Percentiles rank a stretch among this genome's conserved stretches.
Evolutionary conservation across 1,140 invertebrate species (phyloP).

Genomic region (Anastrepha ludens): DNA sequence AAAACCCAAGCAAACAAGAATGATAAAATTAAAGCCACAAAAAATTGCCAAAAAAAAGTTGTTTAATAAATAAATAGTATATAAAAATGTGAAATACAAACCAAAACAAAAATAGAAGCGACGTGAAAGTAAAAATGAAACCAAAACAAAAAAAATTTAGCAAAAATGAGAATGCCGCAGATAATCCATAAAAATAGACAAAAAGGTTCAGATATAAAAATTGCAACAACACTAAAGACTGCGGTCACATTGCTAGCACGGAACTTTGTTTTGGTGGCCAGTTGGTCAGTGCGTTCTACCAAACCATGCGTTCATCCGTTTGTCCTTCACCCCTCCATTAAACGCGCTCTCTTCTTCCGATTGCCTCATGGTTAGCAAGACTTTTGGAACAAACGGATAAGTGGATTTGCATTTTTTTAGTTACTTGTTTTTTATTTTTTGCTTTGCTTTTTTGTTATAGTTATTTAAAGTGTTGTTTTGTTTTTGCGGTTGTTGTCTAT

Average conservation of each 20-base stretch:
- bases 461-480: conserved; percentile 50
- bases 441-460: background rate
- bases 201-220: conserved; percentile 7
- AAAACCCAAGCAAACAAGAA: conserved; percentile 31
- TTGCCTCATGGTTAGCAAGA: background rate
- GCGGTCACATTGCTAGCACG: background rate
- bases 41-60: conserved; percentile 32
- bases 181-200: conserved; percentile 46
- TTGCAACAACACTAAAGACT: conserved; percentile 9
- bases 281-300: conserved; percentile 8
- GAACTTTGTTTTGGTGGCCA: background rate
- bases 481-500: conserved; percentile 35
- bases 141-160: background rate
- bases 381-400: conserved; percentile 29
- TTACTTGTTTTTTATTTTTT: background rate
- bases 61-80: conserved; percentile 26
- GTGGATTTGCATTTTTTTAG: conserved; percentile 37
- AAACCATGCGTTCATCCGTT: conserved; percentile 2
- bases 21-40: conserved; percentile 18
- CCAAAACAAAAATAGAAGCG: background rate
- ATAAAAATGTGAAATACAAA: conserved; percentile 27
- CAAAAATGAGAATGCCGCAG: background rate
- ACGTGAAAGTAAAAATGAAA: background rate
- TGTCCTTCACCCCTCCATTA: background rate
- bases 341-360: background rate